These are phyloP conservation scores for Pedicia rivosa DNA, from an alignment of 2,888 invertebrate genomes.

Conservation along the genomic window DNA sequence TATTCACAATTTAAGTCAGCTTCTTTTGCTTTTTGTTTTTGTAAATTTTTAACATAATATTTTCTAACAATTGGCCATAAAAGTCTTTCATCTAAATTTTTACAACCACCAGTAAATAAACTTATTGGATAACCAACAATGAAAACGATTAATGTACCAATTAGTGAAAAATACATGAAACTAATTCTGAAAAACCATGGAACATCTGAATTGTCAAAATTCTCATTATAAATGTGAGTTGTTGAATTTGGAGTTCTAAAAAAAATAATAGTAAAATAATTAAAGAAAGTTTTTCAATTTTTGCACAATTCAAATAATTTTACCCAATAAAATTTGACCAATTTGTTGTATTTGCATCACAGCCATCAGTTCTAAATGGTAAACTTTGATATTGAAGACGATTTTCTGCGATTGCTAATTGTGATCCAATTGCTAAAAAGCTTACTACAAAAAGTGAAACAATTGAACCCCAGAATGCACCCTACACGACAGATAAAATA, in stretches of 20 bases:
- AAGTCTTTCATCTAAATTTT: slow-evolving; percentile 12
- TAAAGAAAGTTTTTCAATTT: too few species aligned
- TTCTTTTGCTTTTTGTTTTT: background rate
- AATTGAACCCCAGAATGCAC: slow-evolving; percentile 37
- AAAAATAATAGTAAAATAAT: too few species aligned
- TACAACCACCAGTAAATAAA: slow-evolving; percentile 31
- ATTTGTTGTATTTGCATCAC: slow-evolving; percentile 10
- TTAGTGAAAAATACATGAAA: slow-evolving; percentile 51
- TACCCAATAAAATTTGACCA: too few species aligned
- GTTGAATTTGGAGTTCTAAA: slow-evolving; percentile 1
- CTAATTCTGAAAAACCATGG: slow-evolving; percentile 37
- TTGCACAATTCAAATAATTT: too few species aligned
- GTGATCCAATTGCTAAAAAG: slow-evolving; percentile 36
- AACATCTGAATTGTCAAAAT: background rate
- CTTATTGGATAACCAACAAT: slow-evolving; percentile 45
- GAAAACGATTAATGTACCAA: slow-evolving; percentile 41
- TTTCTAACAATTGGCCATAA: slow-evolving; percentile 10
- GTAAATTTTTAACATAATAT: background rate
- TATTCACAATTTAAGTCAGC: too few species aligned
- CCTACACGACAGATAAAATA: slow-evolving; percentile 20
- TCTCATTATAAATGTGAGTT: background rate
- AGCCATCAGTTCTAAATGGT: slow-evolving; percentile 13
- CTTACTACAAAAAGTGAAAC: slow-evolving; percentile 34
- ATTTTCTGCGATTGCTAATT: slow-evolving; percentile 24
- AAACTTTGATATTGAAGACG: slow-evolving; percentile 19